These are phyloP conservation scores for Pandion haliaetus DNA, from an alignment of 2,113 vertebrate genomes.

Conservation along the genomic window DNA sequence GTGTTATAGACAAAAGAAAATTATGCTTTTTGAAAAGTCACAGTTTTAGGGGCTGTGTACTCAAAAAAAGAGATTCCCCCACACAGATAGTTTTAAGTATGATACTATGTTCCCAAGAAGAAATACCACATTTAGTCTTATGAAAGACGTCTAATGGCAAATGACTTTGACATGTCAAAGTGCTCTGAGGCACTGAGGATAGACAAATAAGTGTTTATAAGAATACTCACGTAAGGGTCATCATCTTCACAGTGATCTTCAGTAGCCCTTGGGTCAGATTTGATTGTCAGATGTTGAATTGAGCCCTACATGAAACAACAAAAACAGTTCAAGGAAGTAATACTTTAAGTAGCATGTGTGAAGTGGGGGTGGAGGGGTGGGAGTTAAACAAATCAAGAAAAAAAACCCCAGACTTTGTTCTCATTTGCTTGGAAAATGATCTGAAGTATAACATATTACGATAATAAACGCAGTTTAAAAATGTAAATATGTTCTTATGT, in stretches of 20 bases:
- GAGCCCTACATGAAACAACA: slow-evolving; percentile 79
- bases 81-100: neutral
- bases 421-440: neutral
- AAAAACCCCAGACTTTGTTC: neutral
- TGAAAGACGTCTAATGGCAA: neutral
- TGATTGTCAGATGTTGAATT: slow-evolving; percentile 88
- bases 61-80: neutral
- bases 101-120: neutral
- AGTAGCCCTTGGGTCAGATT: slow-evolving; percentile 77
- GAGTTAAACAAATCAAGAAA: neutral
- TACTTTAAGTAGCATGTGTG: neutral
- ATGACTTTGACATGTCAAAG: neutral
- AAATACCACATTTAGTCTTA: neutral
- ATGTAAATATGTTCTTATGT: neutral
- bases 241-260: slow-evolving; percentile 92
- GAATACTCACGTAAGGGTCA: slow-evolving; percentile 86
- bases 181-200: neutral
- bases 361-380: neutral
- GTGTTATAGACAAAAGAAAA: neutral
- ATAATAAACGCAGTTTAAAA: neutral
- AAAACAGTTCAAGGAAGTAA: neutral
- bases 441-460: neutral
- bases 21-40: neutral
- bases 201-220: neutral
- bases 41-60: neutral